These are phyloP conservation scores for Steatocranus sp. DNA, from an alignment of 2,797 vertebrate species.

Conservation along the genomic window DNA sequence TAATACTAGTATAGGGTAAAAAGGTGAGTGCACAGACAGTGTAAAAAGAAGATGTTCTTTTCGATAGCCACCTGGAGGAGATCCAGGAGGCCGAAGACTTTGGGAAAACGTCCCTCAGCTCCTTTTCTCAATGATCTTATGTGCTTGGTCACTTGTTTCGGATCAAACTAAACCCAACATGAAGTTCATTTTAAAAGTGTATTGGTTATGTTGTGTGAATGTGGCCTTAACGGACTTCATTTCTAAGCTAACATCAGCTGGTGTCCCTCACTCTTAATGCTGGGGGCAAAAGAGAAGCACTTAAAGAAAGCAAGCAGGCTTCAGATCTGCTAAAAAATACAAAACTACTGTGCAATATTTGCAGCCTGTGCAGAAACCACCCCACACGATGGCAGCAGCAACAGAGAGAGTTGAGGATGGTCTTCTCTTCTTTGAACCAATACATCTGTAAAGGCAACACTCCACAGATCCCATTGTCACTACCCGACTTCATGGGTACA, in stretches of 20 bases:
- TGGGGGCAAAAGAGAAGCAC: background rate
- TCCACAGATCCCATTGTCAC: background rate
- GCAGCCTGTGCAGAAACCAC: rapidly evolving
- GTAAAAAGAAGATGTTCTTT: background rate
- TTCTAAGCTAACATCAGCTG: background rate
- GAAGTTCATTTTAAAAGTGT: background rate
- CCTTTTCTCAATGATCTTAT: background rate
- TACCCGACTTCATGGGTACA: background rate
- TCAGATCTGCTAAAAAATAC: background rate
- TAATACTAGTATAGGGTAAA: background rate
- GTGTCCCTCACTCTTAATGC: rapidly evolving
- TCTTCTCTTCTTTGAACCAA: background rate
- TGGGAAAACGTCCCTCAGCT: background rate
- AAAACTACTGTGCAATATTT: background rate
- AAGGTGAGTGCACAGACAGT: background rate
- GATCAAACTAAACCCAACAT: background rate
- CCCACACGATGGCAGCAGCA: background rate
- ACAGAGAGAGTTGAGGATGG: rapidly evolving
- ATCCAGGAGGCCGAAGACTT: background rate
- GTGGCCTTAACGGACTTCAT: too few species aligned
- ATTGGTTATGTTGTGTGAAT: background rate
- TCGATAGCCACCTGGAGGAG: background rate
- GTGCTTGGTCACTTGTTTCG: background rate
- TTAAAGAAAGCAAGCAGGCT: background rate
- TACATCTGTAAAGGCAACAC: background rate